Evolutionary conservation across 1,140 invertebrate genomes (phyloP).

Genomic region (Brachystomella parvula): DNA sequence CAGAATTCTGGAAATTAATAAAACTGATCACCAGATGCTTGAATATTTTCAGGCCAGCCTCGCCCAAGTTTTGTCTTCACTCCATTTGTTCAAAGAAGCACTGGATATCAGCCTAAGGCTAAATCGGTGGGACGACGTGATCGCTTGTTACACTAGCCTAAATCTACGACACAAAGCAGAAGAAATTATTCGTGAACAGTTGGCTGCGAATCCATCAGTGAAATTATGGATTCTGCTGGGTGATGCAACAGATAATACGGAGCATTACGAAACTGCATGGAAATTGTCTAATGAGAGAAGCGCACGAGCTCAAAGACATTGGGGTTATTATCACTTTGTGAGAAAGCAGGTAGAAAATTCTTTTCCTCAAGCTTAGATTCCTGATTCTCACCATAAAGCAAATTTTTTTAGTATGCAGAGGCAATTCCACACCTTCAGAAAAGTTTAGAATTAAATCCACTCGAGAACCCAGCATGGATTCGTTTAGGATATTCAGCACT

Average conservation of each 20-base stretch:
- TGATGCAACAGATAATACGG: slow-evolving; percentile 61
- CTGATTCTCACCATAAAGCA: neutral
- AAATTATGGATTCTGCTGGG: slow-evolving; percentile 82
- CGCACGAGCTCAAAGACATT: slow-evolving; percentile 71
- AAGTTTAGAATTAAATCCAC: slow-evolving; percentile 71
- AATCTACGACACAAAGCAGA: slow-evolving; percentile 80
- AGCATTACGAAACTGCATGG: slow-evolving; percentile 83
- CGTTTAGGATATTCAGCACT: slow-evolving; percentile 78
- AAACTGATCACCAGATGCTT: neutral
- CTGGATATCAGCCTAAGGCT: slow-evolving; percentile 73
- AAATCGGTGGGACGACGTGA: slow-evolving; percentile 85
- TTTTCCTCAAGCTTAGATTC: neutral
- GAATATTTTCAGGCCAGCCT: slow-evolving; percentile 18
- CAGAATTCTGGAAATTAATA: neutral
- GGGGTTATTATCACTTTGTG: slow-evolving; percentile 52
- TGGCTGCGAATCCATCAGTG: slow-evolving; percentile 70
- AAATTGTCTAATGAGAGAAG: slow-evolving; percentile 70
- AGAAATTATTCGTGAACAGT: slow-evolving; percentile 72
- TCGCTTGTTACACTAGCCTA: slow-evolving; percentile 77
- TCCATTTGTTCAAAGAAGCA: slow-evolving; percentile 76
- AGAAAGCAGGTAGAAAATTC: slow-evolving; percentile 51
- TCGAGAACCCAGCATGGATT: slow-evolving; percentile 76
- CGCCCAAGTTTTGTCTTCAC: slow-evolving; percentile 42
- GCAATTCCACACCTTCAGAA: slow-evolving; percentile 69
- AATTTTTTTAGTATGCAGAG: slow-evolving; percentile 55